phyloP scores from a whole-genome alignment of 2,888 invertebrate genomes.

The Chorisops tibialis region DNA sequence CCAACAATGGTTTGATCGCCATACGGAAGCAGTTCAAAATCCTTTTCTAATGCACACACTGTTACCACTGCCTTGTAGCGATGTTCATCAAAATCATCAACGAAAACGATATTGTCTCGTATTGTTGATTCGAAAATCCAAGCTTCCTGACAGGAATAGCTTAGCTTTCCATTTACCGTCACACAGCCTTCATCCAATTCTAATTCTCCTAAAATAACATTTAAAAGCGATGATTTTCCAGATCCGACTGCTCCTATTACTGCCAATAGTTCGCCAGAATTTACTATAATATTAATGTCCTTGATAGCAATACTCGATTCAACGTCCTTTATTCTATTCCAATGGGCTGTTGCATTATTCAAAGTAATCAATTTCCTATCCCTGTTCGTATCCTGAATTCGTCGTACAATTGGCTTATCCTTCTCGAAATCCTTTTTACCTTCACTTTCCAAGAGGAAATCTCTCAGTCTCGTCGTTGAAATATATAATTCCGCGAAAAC shows the following conservation, averaged over 20 bases:
- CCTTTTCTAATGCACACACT: conserved; percentile 61
- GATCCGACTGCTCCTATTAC: conserved; percentile 70
- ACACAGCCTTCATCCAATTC: conserved; percentile 61
- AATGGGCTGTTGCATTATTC: conserved; percentile 26
- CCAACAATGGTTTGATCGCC: conserved; percentile 58
- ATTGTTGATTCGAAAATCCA: conserved; percentile 81
- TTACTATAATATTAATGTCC: conserved; percentile 27
- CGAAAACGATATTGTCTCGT: conserved; percentile 90
- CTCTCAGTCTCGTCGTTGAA: conserved; percentile 68
- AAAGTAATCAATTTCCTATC: conserved; percentile 24
- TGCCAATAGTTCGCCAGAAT: conserved; percentile 37
- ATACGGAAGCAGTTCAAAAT: conserved; percentile 61
- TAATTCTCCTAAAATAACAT: conserved; percentile 71
- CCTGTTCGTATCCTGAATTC: conserved; percentile 16
- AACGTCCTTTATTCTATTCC: conserved; percentile 15
- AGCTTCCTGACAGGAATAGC: conserved; percentile 79
- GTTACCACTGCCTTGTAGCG: conserved; percentile 55
- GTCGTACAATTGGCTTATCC: conserved; percentile 37
- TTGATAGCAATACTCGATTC: conserved; percentile 18
- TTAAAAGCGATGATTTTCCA: conserved; percentile 72
- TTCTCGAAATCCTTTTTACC: conserved; percentile 36
- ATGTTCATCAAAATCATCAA: conserved; percentile 63
- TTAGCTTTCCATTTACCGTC: conserved; percentile 61
- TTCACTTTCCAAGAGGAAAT: conserved; percentile 55
- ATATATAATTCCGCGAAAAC: conserved; percentile 73